phyloP scores from a whole-genome alignment of 2,888 invertebrate genomes.

The Meteorus cinctellus region DNA sequence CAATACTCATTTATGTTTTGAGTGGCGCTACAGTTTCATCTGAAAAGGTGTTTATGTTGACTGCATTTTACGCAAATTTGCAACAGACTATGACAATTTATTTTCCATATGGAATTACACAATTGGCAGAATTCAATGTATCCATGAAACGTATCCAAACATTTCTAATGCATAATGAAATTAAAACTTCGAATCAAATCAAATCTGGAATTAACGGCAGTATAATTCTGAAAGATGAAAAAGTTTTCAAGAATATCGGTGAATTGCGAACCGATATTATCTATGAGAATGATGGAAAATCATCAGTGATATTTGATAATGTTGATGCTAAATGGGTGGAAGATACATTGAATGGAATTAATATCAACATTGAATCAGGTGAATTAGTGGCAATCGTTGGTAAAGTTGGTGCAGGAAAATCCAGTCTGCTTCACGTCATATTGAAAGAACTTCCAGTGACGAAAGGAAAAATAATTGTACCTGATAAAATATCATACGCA shows the following conservation, averaged over 20 bases:
- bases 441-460: slow-evolving; percentile 84
- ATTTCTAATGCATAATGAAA: slow-evolving; percentile 72
- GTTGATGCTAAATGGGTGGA: slow-evolving; percentile 64
- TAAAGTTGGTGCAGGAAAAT: slow-evolving; percentile 83
- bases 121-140: slow-evolving; percentile 86
- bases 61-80: slow-evolving; percentile 92
- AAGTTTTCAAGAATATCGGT: slow-evolving; percentile 55
- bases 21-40: slow-evolving; percentile 84
- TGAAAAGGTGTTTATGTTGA: slow-evolving; percentile 89
- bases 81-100: slow-evolving; percentile 90
- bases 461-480: slow-evolving; percentile 77
- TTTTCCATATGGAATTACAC: slow-evolving; percentile 89
- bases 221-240: slow-evolving; percentile 29
- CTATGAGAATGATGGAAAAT: slow-evolving; percentile 48
- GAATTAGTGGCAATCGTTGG: slow-evolving; percentile 80
- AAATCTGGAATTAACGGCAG: not conserved
- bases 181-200: slow-evolving; percentile 45
- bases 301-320: slow-evolving; percentile 57
- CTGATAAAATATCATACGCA: slow-evolving; percentile 85
- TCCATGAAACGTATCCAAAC: slow-evolving; percentile 71
- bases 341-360: slow-evolving; percentile 74
- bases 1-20: slow-evolving; percentile 79
- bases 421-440: slow-evolving; percentile 80
- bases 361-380: slow-evolving; percentile 74
- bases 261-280: slow-evolving; percentile 49